A percentile compares a stretch with the other conserved stretches of the same genome.
Evolutionary conservation across 2,113 vertebrate species (phyloP).

Genomic region (Phoenicopterus ruber): DNA sequence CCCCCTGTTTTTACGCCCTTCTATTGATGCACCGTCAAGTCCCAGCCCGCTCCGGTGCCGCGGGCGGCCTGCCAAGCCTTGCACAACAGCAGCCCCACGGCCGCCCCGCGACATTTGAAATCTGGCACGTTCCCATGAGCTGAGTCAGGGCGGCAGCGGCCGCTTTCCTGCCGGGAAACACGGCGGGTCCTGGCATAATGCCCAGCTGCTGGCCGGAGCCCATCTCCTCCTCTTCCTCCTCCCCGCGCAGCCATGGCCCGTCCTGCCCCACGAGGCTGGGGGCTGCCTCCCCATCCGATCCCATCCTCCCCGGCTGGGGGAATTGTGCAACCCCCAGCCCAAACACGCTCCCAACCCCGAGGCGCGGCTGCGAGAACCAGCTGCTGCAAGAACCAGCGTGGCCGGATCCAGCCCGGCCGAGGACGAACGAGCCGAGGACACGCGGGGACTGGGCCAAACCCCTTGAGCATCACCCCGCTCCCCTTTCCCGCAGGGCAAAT

Average conservation of each 20-base stretch:
- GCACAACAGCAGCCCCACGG: accelerated
- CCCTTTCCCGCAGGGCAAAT: neutral
- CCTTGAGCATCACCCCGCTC: accelerated
- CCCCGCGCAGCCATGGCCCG: accelerated
- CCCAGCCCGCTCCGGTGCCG: neutral
- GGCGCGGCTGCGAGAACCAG: neutral
- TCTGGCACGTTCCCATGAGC: neutral
- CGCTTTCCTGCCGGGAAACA: neutral
- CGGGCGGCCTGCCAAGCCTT: accelerated
- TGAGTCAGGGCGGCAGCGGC: neutral
- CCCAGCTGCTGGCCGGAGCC: neutral
- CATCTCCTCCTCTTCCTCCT: neutral
- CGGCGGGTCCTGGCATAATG: accelerated
- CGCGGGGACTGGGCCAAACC: accelerated
- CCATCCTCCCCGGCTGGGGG: neutral
- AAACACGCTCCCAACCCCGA: neutral
- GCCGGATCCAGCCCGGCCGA: neutral
- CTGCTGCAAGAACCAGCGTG: neutral
- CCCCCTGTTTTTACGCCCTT: neutral
- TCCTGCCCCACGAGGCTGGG: neutral
- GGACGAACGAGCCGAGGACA: neutral
- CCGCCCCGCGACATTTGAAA: neutral
- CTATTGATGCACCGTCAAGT: accelerated
- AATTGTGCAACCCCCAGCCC: neutral
- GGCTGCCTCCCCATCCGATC: neutral